Percentiles rank a stretch among this genome's conserved stretches.
phyloP scores from a whole-genome alignment of 2,888 invertebrate species.

The Microctonus aethiopoides region DNA sequence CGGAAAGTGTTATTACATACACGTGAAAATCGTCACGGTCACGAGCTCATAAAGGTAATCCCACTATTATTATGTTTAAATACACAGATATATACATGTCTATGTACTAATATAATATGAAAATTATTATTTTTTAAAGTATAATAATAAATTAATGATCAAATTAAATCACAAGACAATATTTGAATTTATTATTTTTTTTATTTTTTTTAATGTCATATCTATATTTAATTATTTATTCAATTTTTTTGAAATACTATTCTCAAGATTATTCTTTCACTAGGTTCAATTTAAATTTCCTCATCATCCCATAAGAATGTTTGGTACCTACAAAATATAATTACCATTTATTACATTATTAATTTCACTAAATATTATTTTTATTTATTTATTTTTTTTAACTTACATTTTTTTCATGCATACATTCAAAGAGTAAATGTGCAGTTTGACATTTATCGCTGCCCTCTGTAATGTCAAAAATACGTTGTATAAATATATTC shows the following conservation, averaged over 20 bases:
- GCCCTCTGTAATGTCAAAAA: conserved; percentile 10
- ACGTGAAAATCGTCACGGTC: neutral
- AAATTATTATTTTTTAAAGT: no score
- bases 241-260: no score
- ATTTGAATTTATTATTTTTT: no score
- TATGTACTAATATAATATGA: neutral
- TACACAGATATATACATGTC: no score
- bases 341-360: neutral
- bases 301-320: conserved; percentile 4
- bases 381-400: neutral
- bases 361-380: neutral
- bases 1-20: neutral
- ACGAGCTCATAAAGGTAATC: neutral
- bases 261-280: no score
- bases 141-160: neutral
- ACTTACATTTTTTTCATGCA: conserved; percentile 19
- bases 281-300: no score
- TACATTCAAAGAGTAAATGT: conserved; percentile 2
- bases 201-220: no score
- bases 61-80: neutral
- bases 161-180: no score
- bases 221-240: no score
- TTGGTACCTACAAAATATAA: conserved; percentile 11
- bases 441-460: conserved; percentile 25
- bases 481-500: neutral